A percentile compares a stretch with the other conserved stretches of the same genome.
Conservation (phyloP, 1,140 invertebrate genomes). For the Diachasmimorpha longicaudata region DNA sequence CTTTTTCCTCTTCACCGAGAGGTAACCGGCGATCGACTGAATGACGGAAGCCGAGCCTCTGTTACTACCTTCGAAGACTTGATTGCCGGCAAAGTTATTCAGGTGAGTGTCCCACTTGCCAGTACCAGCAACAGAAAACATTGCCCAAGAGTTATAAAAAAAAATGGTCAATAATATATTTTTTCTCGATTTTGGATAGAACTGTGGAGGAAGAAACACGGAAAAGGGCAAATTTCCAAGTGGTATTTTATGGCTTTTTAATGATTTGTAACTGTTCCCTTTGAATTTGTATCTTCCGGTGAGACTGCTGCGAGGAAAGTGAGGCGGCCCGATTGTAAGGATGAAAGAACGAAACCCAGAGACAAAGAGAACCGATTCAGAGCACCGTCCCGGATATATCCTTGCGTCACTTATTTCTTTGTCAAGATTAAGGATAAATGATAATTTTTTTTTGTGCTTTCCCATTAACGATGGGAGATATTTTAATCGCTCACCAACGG, state of each 20-base stretch:
- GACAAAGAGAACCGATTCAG: neutral
- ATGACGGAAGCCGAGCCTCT: slow-evolving; percentile 29
- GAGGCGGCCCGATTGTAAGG: neutral
- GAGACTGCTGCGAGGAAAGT: neutral
- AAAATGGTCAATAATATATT: neutral
- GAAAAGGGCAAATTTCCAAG: neutral
- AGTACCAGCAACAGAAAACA: neutral
- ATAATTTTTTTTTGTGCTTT: neutral
- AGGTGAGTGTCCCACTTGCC: slow-evolving; percentile 55
- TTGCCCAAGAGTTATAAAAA: neutral
- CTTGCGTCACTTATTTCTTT: neutral
- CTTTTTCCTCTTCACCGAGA: slow-evolving; percentile 16
- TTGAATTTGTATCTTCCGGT: neutral
- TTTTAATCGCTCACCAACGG: too few species aligned
- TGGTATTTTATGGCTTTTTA: neutral
- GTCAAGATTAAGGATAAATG: neutral
- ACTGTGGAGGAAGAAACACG: too few species aligned
- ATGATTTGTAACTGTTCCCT: neutral
- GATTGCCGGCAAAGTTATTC: slow-evolving; percentile 51
- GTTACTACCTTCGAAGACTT: slow-evolving; percentile 31
- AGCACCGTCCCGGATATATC: neutral
- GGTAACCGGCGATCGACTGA: slow-evolving; percentile 22
- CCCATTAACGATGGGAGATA: neutral
- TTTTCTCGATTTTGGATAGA: neutral
- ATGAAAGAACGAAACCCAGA: neutral